phyloP scores from a whole-genome alignment of 2,888 invertebrate genomes.

The Heteropelma amictum region DNA sequence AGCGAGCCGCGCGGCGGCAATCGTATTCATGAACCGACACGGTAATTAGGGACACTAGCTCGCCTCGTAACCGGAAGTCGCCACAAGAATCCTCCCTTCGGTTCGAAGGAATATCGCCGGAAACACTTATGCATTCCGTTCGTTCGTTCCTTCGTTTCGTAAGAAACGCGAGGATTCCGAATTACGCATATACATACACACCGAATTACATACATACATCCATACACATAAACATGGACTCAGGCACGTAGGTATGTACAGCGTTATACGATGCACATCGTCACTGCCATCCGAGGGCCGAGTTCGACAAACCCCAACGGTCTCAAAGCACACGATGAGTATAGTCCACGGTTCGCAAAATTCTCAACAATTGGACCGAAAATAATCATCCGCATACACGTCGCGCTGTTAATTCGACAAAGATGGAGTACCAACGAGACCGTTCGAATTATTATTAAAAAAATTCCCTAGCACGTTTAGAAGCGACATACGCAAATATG shows the following conservation, averaged over 20 bases:
- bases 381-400: too few species aligned
- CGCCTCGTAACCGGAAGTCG: conserved; percentile 77
- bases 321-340: conserved; percentile 28
- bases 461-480: too few species aligned
- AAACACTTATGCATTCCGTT: conserved; percentile 77
- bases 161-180: conserved; percentile 69
- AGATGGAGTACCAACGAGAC: too few species aligned
- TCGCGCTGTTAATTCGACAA: too few species aligned
- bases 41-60: conserved; percentile 78
- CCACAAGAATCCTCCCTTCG: conserved; percentile 75
- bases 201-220: neutral
- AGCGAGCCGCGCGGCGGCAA: conserved; percentile 66
- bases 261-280: too few species aligned
- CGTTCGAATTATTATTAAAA: too few species aligned
- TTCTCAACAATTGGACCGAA: too few species aligned
- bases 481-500: too few species aligned
- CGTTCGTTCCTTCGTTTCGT: conserved; percentile 64
- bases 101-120: conserved; percentile 72
- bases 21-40: conserved; percentile 78
- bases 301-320: conserved; percentile 14
- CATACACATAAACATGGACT: neutral
- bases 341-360: too few species aligned
- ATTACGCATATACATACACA: conserved; percentile 42
- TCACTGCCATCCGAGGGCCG: conserved; percentile 28
- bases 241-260: conserved; percentile 2